Percentiles rank a stretch among this genome's conserved stretches.
Evolutionary conservation across 1,140 invertebrate species (phyloP).

Genomic region (Cydia strobilella): DNA sequence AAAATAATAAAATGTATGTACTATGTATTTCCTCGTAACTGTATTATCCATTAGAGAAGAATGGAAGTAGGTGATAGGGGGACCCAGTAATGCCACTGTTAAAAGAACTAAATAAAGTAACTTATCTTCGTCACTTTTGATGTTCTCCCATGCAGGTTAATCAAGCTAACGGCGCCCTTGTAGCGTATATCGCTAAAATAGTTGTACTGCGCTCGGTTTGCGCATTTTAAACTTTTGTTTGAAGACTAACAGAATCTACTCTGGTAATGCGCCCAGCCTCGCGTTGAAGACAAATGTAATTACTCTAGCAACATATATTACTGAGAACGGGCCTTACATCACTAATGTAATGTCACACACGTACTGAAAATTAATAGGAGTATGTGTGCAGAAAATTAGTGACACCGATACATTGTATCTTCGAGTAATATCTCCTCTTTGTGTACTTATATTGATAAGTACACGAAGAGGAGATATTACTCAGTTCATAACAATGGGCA

Average conservation of each 20-base stretch:
- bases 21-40: background rate
- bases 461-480: background rate
- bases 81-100: background rate
- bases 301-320: conserved; percentile 12
- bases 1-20: background rate
- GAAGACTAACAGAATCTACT: background rate
- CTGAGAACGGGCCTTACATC: conserved; percentile 2
- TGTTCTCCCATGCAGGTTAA: background rate
- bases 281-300: conserved; percentile 23
- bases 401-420: too few relatives aligned
- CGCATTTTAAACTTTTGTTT: background rate
- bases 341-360: conserved; percentile 10
- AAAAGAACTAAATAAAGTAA: background rate
- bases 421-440: too few relatives aligned
- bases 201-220: background rate
- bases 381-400: conserved; percentile 11
- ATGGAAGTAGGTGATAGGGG: background rate
- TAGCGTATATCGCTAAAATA: too few relatives aligned
- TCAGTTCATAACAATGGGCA: background rate
- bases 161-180: too few relatives aligned
- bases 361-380: conserved; percentile 5
- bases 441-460: too few relatives aligned
- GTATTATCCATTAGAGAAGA: background rate
- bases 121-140: background rate
- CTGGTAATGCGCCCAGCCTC: background rate